These are phyloP conservation scores for Lamellibrachia satsuma DNA, from an alignment of 2,888 invertebrate species.

Conservation along the genomic window DNA sequence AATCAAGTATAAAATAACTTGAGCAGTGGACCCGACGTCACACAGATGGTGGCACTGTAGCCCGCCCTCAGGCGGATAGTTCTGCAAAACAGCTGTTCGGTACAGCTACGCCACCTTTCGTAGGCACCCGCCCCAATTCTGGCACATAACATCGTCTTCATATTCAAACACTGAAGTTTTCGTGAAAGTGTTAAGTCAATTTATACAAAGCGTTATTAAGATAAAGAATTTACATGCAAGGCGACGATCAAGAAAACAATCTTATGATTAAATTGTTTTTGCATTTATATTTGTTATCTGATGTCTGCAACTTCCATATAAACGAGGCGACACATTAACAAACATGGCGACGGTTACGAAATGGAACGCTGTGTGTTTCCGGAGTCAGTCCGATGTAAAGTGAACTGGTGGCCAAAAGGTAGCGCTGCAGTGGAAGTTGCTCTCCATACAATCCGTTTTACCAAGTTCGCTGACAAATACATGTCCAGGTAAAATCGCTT, in stretches of 20 bases:
- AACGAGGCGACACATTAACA: too few species aligned
- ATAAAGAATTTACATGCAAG: not conserved
- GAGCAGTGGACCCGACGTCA: not conserved
- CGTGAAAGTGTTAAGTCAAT: not conserved
- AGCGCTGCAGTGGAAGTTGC: too few species aligned
- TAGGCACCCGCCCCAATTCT: not conserved
- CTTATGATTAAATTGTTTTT: too few species aligned
- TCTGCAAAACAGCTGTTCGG: not conserved
- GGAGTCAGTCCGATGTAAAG: too few species aligned
- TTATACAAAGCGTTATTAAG: not conserved
- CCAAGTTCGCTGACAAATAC: too few species aligned
- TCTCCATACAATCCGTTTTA: too few species aligned
- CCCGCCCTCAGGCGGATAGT: not conserved
- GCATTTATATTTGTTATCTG: too few species aligned
- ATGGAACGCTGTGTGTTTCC: too few species aligned
- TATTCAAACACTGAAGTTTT: not conserved
- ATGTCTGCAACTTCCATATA: too few species aligned
- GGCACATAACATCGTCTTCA: not conserved
- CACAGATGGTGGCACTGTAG: not conserved
- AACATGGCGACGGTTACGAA: too few species aligned
- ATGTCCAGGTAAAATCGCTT: too few species aligned
- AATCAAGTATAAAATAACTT: slow-evolving; percentile 5
- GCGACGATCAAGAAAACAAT: not conserved
- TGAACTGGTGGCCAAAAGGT: too few species aligned
- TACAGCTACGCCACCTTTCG: not conserved